These are phyloP conservation scores for Epistrophella euchroma DNA, from an alignment of 2,888 invertebrate genomes.

Conservation along the genomic window DNA sequence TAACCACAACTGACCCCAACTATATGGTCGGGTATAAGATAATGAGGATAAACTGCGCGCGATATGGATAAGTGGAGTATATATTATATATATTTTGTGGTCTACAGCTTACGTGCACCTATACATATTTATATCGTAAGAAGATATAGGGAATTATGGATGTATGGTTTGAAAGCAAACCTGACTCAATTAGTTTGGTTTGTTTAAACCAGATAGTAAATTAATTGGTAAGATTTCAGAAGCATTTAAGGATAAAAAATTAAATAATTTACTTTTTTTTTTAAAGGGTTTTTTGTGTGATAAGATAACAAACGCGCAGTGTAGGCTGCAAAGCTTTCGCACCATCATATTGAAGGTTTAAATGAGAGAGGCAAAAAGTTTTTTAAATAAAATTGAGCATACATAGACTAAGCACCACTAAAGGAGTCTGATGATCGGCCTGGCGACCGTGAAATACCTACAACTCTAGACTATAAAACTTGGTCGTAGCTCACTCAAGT, in stretches of 20 bases:
- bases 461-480: too few species aligned
- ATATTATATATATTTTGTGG: constrained; percentile 3
- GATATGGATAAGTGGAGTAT: constrained; percentile 1
- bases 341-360: too few species aligned
- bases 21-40: not conserved
- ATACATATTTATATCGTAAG: not conserved
- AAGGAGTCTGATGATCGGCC: too few species aligned
- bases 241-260: not conserved
- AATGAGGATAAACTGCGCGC: constrained; percentile 32
- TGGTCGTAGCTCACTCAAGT: too few species aligned
- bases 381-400: too few species aligned
- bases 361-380: too few species aligned
- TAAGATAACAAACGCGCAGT: too few species aligned
- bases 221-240: not conserved
- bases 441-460: too few species aligned
- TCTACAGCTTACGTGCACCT: not conserved
- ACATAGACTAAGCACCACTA: too few species aligned
- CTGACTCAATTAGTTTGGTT: not conserved
- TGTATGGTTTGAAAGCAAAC: not conserved
- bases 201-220: not conserved
- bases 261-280: not conserved
- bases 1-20: constrained; percentile 48
- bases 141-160: constrained; percentile 4
- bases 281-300: too few species aligned
- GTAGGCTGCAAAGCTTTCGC: too few species aligned